Conservation (phyloP, 2,888 invertebrate species). For the Andrena hattorfiana region DNA sequence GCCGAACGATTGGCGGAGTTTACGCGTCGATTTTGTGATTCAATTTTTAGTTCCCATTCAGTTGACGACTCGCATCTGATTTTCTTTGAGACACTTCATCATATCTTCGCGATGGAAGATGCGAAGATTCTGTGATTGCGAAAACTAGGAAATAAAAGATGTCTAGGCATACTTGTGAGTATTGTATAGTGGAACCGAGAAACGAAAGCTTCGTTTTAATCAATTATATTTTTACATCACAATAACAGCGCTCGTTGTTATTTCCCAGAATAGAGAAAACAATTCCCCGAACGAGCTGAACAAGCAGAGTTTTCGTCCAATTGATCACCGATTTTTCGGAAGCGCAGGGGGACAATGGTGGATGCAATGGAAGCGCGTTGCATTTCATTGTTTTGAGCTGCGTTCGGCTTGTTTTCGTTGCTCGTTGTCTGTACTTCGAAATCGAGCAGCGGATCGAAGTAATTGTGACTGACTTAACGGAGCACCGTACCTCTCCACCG, state of each 20-base stretch:
- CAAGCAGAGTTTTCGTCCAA: constrained; percentile 39
- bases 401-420: constrained; percentile 13
- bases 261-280: constrained; percentile 21
- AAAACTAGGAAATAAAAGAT: too few species aligned
- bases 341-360: constrained; percentile 20
- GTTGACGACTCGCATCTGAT: too few species aligned
- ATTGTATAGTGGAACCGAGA: too few species aligned
- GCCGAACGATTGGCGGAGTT: neutral
- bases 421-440: neutral
- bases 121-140: too few species aligned
- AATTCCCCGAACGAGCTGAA: constrained; percentile 33
- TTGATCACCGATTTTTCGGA: constrained; percentile 19
- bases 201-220: constrained; percentile 4
- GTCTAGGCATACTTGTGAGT: too few species aligned
- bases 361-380: constrained; percentile 32
- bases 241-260: constrained; percentile 26
- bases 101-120: too few species aligned
- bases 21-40: neutral
- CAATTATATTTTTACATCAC: constrained; percentile 9
- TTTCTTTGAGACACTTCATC: too few species aligned
- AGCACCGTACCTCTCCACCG: neutral
- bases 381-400: constrained; percentile 37
- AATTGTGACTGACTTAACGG: constrained; percentile 7
- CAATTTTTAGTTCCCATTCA: neutral
- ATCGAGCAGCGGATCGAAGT: constrained; percentile 4